phyloP scores from a whole-genome alignment of 2,888 invertebrate genomes.

The Coremacera marginata region DNA sequence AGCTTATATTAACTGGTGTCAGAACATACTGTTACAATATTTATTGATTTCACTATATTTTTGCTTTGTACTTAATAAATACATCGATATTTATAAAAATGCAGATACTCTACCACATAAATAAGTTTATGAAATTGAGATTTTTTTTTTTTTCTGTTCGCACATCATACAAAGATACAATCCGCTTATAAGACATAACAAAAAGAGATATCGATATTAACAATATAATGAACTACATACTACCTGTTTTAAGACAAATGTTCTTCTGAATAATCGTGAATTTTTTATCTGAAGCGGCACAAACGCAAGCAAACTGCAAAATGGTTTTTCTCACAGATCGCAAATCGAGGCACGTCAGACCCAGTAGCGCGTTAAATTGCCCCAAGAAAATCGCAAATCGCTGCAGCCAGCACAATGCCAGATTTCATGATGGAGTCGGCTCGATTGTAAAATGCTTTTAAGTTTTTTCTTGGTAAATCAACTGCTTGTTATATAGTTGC shows the following conservation, averaged over 20 bases:
- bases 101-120: too few species aligned
- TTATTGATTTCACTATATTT: too few species aligned
- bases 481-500: slow-evolving; percentile 19
- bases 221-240: slow-evolving; percentile 31
- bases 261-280: slow-evolving; percentile 29
- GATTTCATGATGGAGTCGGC: slow-evolving; percentile 33
- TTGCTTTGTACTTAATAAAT: too few species aligned
- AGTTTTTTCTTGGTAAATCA: slow-evolving; percentile 39
- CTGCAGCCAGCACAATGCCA: slow-evolving; percentile 28
- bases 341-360: slow-evolving; percentile 30
- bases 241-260: slow-evolving; percentile 27
- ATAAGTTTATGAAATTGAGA: too few species aligned
- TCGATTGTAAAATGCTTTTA: slow-evolving; percentile 41
- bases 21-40: too few species aligned
- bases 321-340: slow-evolving; percentile 38
- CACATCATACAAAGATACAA: too few species aligned
- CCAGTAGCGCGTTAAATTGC: slow-evolving; percentile 39
- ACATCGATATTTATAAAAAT: too few species aligned
- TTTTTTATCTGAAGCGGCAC: slow-evolving; percentile 34
- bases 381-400: slow-evolving; percentile 36
- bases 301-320: slow-evolving; percentile 22
- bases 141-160: too few species aligned
- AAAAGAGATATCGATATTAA: slow-evolving; percentile 25
- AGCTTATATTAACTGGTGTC: too few species aligned
- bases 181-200: background rate